These are phyloP conservation scores for Meganola albula DNA, from an alignment of 2,888 invertebrate genomes.

Conservation along the genomic window DNA sequence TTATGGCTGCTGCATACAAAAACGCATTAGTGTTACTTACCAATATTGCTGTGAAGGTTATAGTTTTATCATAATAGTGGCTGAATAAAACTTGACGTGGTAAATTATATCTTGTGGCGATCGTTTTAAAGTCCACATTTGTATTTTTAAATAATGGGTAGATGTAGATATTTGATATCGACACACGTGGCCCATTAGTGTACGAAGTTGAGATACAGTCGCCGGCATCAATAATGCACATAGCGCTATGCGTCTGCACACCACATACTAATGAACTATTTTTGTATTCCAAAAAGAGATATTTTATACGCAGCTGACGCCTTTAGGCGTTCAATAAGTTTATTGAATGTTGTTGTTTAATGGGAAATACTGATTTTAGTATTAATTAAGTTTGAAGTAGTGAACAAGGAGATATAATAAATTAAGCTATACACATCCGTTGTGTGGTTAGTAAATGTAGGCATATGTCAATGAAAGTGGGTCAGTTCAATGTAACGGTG, in stretches of 20 bases:
- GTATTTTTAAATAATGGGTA: slow-evolving; percentile 5
- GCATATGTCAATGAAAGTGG: slow-evolving; percentile 24
- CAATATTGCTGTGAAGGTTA: slow-evolving; percentile 43
- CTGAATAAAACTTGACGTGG: slow-evolving; percentile 17
- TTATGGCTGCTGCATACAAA: slow-evolving; percentile 57
- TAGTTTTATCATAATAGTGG: slow-evolving; percentile 54
- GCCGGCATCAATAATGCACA: slow-evolving; percentile 37
- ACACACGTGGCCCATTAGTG: slow-evolving; percentile 56
- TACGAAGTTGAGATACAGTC: slow-evolving; percentile 35
- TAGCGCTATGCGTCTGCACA: slow-evolving; percentile 35
- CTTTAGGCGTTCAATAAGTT: slow-evolving; percentile 14
- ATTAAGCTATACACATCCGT: background rate
- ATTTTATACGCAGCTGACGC: slow-evolving; percentile 17
- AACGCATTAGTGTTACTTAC: slow-evolving; percentile 61
- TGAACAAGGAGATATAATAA: background rate
- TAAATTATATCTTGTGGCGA: slow-evolving; percentile 10
- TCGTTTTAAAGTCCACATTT: slow-evolving; percentile 17
- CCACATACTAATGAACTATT: slow-evolving; percentile 37
- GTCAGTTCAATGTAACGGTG: slow-evolving; percentile 38
- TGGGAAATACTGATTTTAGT: background rate
- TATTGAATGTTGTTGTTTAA: slow-evolving; percentile 5
- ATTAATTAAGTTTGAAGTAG: background rate
- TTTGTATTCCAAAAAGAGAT: slow-evolving; percentile 35
- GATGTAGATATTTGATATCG: slow-evolving; percentile 38
- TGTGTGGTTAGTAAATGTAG: background rate